A percentile compares a stretch with the other conserved stretches of the same genome.
Conservation (phyloP, 2,797 vertebrate genomes). For the Tamandua tetradactyla region DNA sequence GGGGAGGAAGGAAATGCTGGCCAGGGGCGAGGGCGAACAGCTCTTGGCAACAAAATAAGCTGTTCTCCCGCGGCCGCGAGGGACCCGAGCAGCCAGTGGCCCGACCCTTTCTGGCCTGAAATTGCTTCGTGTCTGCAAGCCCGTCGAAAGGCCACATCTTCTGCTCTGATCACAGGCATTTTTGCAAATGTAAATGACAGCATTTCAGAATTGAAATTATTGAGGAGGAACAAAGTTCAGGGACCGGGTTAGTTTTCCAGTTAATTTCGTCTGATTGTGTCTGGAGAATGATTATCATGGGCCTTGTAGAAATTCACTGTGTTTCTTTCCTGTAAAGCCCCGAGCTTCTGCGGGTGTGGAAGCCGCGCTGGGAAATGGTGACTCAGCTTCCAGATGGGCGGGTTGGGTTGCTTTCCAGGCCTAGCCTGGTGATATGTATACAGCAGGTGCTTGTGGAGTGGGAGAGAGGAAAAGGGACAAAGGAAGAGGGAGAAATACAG, state of each 20-base stretch:
- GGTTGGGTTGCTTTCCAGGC: neutral
- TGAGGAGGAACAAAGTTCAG: neutral
- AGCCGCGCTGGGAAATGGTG: neutral
- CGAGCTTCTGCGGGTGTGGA: neutral
- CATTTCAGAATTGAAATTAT: neutral
- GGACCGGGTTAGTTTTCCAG: neutral
- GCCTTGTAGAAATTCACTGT: neutral
- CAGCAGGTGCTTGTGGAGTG: neutral
- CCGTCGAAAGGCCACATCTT: neutral
- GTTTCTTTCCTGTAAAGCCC: neutral
- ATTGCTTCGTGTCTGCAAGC: neutral
- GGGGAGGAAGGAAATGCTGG: neutral
- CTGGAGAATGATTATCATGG: neutral
- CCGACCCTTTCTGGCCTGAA: neutral
- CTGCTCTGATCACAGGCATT: neutral
- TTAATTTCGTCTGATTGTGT: slow-evolving; percentile 7
- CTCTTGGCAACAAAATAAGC: too few relatives aligned
- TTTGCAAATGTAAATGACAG: neutral
- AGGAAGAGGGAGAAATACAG: neutral
- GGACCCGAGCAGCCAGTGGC: neutral
- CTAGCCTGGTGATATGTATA: neutral
- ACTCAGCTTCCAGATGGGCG: neutral
- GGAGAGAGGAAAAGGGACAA: neutral
- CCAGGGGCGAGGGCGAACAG: neutral
- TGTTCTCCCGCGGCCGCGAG: neutral